Conservation (phyloP, 1,140 invertebrate species). For the Camponotus floridanus region DNA sequence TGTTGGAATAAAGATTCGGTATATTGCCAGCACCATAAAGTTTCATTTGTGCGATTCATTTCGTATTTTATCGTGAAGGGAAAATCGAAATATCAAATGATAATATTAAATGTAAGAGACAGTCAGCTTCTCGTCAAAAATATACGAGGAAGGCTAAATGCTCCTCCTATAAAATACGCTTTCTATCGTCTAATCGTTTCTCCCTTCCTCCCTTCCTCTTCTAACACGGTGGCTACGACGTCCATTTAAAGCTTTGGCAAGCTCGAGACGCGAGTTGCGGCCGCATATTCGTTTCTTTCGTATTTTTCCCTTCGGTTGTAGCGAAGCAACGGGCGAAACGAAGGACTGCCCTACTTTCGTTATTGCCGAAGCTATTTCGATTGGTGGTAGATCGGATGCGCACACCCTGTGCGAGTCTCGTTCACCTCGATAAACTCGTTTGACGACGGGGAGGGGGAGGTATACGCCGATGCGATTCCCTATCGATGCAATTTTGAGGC, state of each 20-base stretch:
- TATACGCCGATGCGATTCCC: slow-evolving; percentile 37
- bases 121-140: slow-evolving; percentile 10
- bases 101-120: background rate
- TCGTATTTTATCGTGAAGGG: background rate
- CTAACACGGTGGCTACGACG: slow-evolving; percentile 38
- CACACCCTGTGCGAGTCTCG: slow-evolving; percentile 41
- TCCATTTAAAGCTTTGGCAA: slow-evolving; percentile 59
- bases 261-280: background rate
- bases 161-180: slow-evolving; percentile 32
- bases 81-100: background rate
- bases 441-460: background rate
- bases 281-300: slow-evolving; percentile 41
- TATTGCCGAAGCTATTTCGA: slow-evolving; percentile 58
- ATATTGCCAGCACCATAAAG: background rate
- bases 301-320: slow-evolving; percentile 49
- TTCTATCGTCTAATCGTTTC: slow-evolving; percentile 51
- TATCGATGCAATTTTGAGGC: slow-evolving; percentile 37
- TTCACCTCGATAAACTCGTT: slow-evolving; percentile 59
- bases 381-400: slow-evolving; percentile 58
- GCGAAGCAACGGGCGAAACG: slow-evolving; percentile 37
- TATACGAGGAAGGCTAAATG: slow-evolving; percentile 2
- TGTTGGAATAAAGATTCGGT: background rate
- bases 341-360: slow-evolving; percentile 54
- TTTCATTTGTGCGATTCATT: background rate
- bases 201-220: background rate